A percentile compares a stretch with the other conserved stretches of the same genome.
phyloP scores from a whole-genome alignment of 2,888 invertebrate species.

The Temnothorax unifasciatus region DNA sequence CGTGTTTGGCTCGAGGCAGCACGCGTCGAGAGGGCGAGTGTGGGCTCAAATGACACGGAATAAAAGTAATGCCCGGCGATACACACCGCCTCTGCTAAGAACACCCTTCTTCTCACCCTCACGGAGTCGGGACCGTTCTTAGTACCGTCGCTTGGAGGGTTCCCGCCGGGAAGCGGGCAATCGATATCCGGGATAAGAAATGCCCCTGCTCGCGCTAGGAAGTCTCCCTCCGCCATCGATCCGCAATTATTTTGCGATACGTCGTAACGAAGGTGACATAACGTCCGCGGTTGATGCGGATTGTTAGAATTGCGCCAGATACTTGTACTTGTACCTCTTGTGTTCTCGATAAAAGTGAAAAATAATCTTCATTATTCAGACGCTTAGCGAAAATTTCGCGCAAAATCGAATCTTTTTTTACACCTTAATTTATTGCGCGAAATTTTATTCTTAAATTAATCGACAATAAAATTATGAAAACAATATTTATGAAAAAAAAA shows the following conservation, averaged over 20 bases:
- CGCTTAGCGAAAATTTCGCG: neutral
- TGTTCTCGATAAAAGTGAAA: neutral
- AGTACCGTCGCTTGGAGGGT: constrained; percentile 70
- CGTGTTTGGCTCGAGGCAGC: constrained; percentile 64
- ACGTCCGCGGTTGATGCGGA: constrained; percentile 13
- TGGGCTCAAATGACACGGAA: constrained; percentile 86
- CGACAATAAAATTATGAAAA: neutral
- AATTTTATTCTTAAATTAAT: constrained; percentile 2
- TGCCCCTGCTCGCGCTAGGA: constrained; percentile 70
- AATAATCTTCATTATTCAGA: neutral
- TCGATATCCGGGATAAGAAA: constrained; percentile 84
- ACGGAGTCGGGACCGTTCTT: constrained; percentile 67
- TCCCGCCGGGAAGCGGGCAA: constrained; percentile 79
- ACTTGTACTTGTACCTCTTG: neutral
- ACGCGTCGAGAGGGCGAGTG: constrained; percentile 77
- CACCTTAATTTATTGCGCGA: neutral
- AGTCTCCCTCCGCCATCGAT: constrained; percentile 58
- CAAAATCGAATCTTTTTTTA: neutral
- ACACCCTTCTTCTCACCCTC: constrained; percentile 75
- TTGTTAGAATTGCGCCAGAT: neutral
- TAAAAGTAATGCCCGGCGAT: constrained; percentile 84
- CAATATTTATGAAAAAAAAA: neutral
- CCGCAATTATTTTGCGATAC: constrained; percentile 69
- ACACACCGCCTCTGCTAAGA: constrained; percentile 78
- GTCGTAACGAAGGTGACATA: constrained; percentile 46